Evolutionary conservation across 2,113 vertebrate species (phyloP), one percentile per base, ranked within the genome.

Genomic region (Oncorhynchus kisutch): DNA sequence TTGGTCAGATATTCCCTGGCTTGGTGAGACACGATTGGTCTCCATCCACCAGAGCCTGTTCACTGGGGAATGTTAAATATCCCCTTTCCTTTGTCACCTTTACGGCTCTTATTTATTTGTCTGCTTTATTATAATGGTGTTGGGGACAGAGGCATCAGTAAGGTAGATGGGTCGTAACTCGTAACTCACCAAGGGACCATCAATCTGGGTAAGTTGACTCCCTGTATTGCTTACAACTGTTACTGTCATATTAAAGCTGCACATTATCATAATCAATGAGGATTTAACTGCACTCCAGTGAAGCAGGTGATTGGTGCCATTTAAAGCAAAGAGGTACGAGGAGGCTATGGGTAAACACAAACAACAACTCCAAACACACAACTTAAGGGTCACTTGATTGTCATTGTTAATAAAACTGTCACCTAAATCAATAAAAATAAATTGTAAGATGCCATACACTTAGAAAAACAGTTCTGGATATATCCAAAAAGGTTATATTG

Each of bases 231-330:
- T 62, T 76, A 82, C 74, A 82, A 82, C 77, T 79, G 81, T 79
- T 79, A 79, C 74, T 82, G 81, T 82, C 81, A 79, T 79, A 79
- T 77, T 74, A 77, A 82, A 75, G 77, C 48, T n/a, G 66, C 29
- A 71, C 74, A 31, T 76, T 79, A 82, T 82, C 81, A 82, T 76
- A 78, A 82, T 82, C 81, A 79, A 82, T 82, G 70, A 57, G 76
- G 79, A 79, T 82, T 79, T 77, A 81, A 82, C 68, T 34, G 81
- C 71, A 54, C 72, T 57, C 59, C 81, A 25, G 77, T 79, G 79
- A 79, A 59, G 66, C 6, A 39, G 67, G 81, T 76, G 81, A 82
- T 76, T 79, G 73, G 67, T 79, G 77, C 78, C 81, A 76, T 72
- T 79, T 73, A 67, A 73, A 70, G 34, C 70, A 29, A 45, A 45